These are phyloP conservation scores for Sminthurides aquaticus DNA, from an alignment of 2,888 invertebrate genomes.

Conservation along the genomic window DNA sequence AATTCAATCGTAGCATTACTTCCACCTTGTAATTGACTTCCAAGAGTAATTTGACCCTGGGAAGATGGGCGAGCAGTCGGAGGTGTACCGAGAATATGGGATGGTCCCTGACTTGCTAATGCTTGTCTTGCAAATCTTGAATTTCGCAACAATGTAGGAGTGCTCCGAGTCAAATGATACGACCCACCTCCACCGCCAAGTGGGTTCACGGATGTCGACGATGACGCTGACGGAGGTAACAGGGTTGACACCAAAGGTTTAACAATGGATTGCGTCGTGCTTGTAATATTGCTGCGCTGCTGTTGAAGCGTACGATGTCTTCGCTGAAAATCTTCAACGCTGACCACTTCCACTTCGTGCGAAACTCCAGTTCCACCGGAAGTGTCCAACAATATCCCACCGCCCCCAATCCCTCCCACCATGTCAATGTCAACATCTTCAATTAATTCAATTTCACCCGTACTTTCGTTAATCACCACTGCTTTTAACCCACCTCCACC, in stretches of 20 bases:
- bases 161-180: constrained; percentile 5
- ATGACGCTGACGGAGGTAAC: neutral
- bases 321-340: constrained; percentile 19
- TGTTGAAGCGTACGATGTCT: neutral
- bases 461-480: constrained; percentile 24
- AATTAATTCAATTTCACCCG: constrained; percentile 26
- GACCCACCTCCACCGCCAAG: neutral
- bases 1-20: neutral
- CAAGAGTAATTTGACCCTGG: neutral
- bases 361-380: constrained; percentile 2
- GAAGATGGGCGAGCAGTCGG: neutral
- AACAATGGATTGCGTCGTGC: constrained; percentile 19
- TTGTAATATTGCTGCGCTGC: constrained; percentile 6
- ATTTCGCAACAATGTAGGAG: constrained; percentile 27
- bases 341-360: constrained; percentile 27
- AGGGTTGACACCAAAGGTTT: constrained; percentile 9
- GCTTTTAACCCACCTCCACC: constrained; percentile 11
- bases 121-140: constrained; percentile 14
- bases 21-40: no score
- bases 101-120: neutral
- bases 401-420: neutral
- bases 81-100: neutral
- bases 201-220: neutral
- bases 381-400: neutral
- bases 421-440: constrained; percentile 10